These are phyloP conservation scores for Lepus townsendii DNA, from an alignment of 2,797 vertebrate genomes.

Conservation along the genomic window DNA sequence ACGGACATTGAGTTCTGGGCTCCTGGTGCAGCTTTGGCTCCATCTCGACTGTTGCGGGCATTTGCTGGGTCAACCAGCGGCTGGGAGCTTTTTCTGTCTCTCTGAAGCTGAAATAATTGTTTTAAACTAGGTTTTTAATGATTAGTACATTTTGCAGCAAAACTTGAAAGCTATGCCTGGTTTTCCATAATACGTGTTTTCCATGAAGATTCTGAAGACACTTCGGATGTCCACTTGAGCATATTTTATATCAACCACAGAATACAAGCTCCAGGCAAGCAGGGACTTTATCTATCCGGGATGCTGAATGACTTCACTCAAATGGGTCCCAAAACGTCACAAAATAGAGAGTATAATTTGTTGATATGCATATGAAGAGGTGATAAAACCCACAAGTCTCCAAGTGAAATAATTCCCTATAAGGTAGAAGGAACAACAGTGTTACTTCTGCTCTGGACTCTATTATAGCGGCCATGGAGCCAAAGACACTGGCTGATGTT, in stretches of 20 bases:
- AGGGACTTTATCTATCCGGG: neutral
- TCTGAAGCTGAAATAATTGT: too few relatives aligned
- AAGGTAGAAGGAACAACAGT: neutral
- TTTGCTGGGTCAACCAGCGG: too few relatives aligned
- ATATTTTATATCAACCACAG: neutral
- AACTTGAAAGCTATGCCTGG: too few relatives aligned
- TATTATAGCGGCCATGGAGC: rapidly evolving
- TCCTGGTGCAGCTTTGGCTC: too few relatives aligned
- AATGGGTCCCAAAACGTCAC: neutral
- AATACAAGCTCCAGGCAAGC: neutral
- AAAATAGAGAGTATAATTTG: neutral
- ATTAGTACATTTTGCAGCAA: too few relatives aligned
- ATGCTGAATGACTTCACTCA: neutral
- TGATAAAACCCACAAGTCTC: neutral
- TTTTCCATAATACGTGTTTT: too few relatives aligned
- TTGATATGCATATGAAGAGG: neutral
- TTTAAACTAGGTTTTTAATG: too few relatives aligned
- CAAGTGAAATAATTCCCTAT: neutral
- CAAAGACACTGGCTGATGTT: neutral
- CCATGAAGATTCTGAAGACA: too few relatives aligned
- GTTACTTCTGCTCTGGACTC: neutral
- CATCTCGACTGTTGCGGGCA: too few relatives aligned
- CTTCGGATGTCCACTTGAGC: neutral
- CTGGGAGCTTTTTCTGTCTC: too few relatives aligned
- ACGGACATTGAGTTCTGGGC: too few relatives aligned